Base-by-base conservation (phyloP, 2,113 vertebrate species). In the Axis porcinus region DNA sequence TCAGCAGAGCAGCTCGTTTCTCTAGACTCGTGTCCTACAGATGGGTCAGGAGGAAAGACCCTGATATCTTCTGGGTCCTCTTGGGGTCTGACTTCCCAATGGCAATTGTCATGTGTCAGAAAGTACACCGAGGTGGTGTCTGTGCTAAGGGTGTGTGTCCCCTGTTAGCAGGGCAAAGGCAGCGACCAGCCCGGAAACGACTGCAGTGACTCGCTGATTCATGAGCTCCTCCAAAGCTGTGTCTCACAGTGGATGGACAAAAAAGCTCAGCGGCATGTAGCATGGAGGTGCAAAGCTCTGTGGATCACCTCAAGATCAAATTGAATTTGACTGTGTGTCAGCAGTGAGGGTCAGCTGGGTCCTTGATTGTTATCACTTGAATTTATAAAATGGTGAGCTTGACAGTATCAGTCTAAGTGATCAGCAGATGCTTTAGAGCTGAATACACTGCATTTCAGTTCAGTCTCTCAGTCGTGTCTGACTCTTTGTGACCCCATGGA, bases 1-100 rank as follows among this genome's bases (percentile, higher is more conserved):
- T 11, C 0, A 21, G 40, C 19, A 40, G 21, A 54, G 81, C 86
- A 25, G 27, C 17, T 27, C 0, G 0, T 52, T 10, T 74, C 40
- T 19, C 1, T 2, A 33, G 58, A 30, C 28, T 36, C 0, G 0
- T 1, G 1, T 5, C 15, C 36, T 12, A 21, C 5, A 13, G 6
- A n/a, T 23, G 79, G 15, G 54, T 45, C 54, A 10, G 2, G 17
- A 27, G 45, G 4, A 12, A 54, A 23, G 86, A 36, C 28, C 16
- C 30, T 11, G 5, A 13, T 67, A 2, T 10, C 30, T 30, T 25
- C 55, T 47, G 17, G 13, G n/a, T n/a, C 33, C n/a, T 33, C 5
- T 54, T 23, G 27, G 36, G 33, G 25, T 12, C 14, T 23, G 14
- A 13, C 52, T 28, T 76, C n/a, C 1, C 21, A 4, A 74, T 82